Evolutionary conservation across 30 jellyfish, hydroid and myxozoan genomes (phyloP).

Genomic region (Aurelia sp.): DNA sequence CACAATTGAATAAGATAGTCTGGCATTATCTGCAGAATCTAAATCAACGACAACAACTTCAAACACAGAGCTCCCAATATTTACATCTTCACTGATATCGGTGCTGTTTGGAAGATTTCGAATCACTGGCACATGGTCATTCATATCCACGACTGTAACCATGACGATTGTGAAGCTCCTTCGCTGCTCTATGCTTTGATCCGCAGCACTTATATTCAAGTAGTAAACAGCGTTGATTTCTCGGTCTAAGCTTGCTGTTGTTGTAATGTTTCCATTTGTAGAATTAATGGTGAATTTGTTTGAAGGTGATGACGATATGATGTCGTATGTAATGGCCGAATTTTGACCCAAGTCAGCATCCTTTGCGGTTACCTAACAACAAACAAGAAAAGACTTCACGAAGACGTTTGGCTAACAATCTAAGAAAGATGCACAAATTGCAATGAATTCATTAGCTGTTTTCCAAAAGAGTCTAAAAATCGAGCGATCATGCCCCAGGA

Average conservation of each 20-base stretch:
- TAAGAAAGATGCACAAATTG: not conserved
- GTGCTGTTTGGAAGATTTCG: conserved; percentile 59
- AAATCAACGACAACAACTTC: conserved; percentile 57
- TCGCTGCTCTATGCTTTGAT: conserved; percentile 35
- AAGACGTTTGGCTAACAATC: not conserved
- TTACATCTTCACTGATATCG: conserved; percentile 55
- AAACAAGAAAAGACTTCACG: not conserved
- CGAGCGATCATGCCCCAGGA: too few relatives aligned
- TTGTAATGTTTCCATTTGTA: conserved; percentile 59
- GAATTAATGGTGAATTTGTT: conserved; percentile 49
- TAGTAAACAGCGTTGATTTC: conserved; percentile 43
- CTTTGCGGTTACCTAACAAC: conserved; percentile 40
- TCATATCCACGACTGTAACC: conserved; percentile 58
- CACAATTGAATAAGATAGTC: conserved; percentile 27
- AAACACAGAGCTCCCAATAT: conserved; percentile 47
- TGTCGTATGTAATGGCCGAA: conserved; percentile 27
- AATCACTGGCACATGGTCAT: conserved; percentile 77
- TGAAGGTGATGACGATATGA: conserved; percentile 36
- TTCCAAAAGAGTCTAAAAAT: too few relatives aligned
- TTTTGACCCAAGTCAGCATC: conserved; percentile 76
- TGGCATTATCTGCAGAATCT: conserved; percentile 73
- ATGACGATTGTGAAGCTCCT: conserved; percentile 22
- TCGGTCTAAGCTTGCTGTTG: conserved; percentile 55
- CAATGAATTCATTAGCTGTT: too few relatives aligned
- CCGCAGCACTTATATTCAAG: conserved; percentile 69